phyloP scores from a whole-genome alignment of 2,113 vertebrate genomes.

The Heloderma charlesbogerti region DNA sequence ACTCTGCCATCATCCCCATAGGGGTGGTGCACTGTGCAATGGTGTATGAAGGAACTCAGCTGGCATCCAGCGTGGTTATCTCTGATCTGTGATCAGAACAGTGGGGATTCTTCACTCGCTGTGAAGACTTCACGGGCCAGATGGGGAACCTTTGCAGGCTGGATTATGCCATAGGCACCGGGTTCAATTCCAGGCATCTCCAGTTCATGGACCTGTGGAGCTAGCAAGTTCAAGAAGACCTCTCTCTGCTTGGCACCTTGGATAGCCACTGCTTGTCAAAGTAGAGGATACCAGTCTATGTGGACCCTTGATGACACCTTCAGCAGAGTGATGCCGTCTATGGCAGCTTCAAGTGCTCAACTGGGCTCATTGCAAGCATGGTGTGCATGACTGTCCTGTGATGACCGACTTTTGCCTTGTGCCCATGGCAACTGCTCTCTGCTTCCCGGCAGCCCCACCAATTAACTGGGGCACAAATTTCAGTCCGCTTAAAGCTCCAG shows the following conservation, averaged over 20 bases:
- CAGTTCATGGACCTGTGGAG: neutral
- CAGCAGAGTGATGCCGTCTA: neutral
- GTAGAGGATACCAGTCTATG: too few relatives aligned
- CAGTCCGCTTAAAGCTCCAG: neutral
- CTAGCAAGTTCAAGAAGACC: neutral
- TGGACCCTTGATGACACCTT: neutral
- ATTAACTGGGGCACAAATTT: neutral
- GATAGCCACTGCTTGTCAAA: neutral
- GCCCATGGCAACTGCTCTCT: rapidly evolving
- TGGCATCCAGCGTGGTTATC: too few relatives aligned
- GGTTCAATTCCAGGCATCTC: too few relatives aligned
- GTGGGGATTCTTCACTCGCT: too few relatives aligned
- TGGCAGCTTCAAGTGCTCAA: neutral
- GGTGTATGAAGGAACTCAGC: too few relatives aligned
- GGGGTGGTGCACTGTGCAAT: too few relatives aligned
- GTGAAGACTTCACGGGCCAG: too few relatives aligned
- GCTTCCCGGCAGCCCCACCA: neutral
- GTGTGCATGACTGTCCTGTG: too few relatives aligned
- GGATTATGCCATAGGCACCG: too few relatives aligned
- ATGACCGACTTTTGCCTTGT: neutral
- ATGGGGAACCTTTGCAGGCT: too few relatives aligned
- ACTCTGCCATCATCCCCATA: too few relatives aligned
- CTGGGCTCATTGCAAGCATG: neutral
- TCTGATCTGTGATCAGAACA: too few relatives aligned
- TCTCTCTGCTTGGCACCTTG: neutral